Evolutionary conservation across 1,140 invertebrate species (phyloP), one percentile per base, ranked within the genome.

Genomic region (Catajapyx aquilonaris): DNA sequence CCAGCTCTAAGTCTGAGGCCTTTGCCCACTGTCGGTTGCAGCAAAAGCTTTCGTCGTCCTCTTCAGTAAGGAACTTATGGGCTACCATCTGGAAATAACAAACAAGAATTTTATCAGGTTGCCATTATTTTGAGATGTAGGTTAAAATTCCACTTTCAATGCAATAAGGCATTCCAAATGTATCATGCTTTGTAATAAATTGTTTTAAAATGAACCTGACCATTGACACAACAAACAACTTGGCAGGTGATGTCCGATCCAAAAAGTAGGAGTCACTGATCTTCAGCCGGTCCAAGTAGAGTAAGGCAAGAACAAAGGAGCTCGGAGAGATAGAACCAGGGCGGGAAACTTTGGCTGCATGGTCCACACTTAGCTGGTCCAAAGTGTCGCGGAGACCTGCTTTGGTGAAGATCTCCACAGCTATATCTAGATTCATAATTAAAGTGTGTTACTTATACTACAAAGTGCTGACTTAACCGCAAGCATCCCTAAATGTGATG

Each of bases 1-100:
- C 61, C 5, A 77, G 53, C 34, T 73, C 69, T 35, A 91, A 57
- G 39, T 76, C 70, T 5, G 71, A 77, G 17, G 80, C 78, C 25
- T 67, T 61, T 23, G 86, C 85, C 87, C 87, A 95, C 61, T 88
- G 81, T 38, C 69, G 67, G 50, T 86, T 76, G 49, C 79, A 77
- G 35, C 90, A 80, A 55, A 84, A 79, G 51, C 84, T 80, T 44
- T 81, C 74, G 59, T 84, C 79, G 35, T 86, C 87, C 55, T 86
- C 78, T 53, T 91, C 88, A 54, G 85, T 75, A 46, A 93, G 62
- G 58, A 86, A 93, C 65, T 95, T 95, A 47, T 81, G 87, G 19
- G 87, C 87, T 47, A 94, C 76, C 76, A 95, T 80, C 88, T 94
- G 51, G 15, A 64, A 55, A 46, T 49, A 46, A 48, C 42, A 42